Evolutionary conservation across 1,140 invertebrate species (phyloP), one percentile per base, ranked within the genome.

Genomic region (Uloborus diversus): DNA sequence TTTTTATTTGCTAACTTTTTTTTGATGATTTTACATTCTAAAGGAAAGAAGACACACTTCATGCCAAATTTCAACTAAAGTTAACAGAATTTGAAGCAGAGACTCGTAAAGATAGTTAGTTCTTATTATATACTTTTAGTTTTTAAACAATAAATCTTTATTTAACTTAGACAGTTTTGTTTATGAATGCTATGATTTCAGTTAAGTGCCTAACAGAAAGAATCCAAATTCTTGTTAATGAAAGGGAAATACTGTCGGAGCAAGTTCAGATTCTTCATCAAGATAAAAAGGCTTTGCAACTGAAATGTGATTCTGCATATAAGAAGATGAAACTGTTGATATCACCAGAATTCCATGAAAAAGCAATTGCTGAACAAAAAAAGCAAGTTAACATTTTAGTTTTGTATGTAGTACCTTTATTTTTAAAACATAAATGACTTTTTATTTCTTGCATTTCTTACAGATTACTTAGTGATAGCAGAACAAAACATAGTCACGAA

Each of bases 41-140:
- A 30, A 73, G 71, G 59, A 75, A 64, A 33, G 71, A 75, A 62
- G 59, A 49, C 4, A 47, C 35, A 27, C n/a, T 64, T 23, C 59
- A 75, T 64, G 35, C 70, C 17, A 64, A 75, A 32, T 3, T 75
- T 4, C 71, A 75, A 27, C 28, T 75, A 5, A 57, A 75, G 51
- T 62, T 75, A 27, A 75, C 71, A 7, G 56, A 75, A 53, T 33
- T 75, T 1, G 71, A 75, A 35, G 42, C 71, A 20, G 71, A 75
- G 33, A 75, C 71, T 17, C n/a, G 57, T 11, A 75, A 53, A 25
- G 71, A 75, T 64, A 59, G 59, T 75, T 49, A 27, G 7, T 42
- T 7, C 23, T 23, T 5, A 1, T 20, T 61, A 28, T 20, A 35
- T 13, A 14, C 11, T 13, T 13, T 64, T 37, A n/a, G 37, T 13